phyloP scores from a whole-genome alignment of 2,797 vertebrate genomes.

The Anomalospiza imberbis region DNA sequence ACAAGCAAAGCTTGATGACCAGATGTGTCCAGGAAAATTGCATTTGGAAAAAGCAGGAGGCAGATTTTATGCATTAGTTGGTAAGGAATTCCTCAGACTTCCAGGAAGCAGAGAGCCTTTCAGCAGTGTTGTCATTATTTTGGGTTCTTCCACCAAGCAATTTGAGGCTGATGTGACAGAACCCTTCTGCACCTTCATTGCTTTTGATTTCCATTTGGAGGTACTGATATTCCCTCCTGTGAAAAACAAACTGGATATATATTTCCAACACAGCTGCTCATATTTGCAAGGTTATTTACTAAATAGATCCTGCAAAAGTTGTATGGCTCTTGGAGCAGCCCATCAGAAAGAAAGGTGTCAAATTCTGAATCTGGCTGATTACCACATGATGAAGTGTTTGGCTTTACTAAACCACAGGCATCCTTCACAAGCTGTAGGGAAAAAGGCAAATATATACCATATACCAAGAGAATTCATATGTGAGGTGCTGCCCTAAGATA shows the following conservation, averaged over 20 bases:
- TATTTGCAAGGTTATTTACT: not conserved
- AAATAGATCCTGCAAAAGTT: not conserved
- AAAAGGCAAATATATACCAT: not conserved
- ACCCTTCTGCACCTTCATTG: not conserved
- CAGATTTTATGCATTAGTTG: not conserved
- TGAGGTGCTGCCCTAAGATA: not conserved
- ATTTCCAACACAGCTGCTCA: not conserved
- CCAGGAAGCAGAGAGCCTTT: not conserved
- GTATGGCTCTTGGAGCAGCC: not conserved
- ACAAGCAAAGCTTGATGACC: not conserved
- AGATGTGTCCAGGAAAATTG: not conserved
- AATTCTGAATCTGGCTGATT: not conserved
- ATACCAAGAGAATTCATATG: not conserved
- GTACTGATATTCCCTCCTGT: not conserved
- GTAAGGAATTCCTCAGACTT: not conserved
- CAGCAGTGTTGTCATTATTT: not conserved
- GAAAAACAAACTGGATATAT: not conserved
- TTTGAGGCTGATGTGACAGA: not conserved
- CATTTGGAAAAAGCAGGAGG: not conserved
- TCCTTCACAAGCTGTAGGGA: accelerated
- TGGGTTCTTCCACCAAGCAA: not conserved
- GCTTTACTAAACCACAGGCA: not conserved
- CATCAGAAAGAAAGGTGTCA: not conserved
- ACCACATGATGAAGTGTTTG: not conserved
- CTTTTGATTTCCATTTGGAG: not conserved